A percentile compares a stretch with the other conserved stretches of the same genome.
Conservation (phyloP, 2,888 invertebrate genomes). For the Hemithea aestivaria region DNA sequence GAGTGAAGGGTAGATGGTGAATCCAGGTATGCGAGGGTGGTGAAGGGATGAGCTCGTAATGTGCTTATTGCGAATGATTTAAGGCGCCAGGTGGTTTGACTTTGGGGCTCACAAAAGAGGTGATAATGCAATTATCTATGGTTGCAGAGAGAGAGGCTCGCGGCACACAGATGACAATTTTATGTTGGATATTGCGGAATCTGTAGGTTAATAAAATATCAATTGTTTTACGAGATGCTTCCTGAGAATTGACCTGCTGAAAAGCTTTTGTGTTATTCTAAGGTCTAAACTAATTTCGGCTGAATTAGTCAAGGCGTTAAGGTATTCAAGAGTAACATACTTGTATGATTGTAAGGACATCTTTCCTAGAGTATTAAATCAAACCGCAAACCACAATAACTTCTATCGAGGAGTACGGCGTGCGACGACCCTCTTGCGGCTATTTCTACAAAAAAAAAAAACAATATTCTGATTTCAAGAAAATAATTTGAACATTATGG, state of each 20-base stretch:
- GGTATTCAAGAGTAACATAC: too few relatives aligned
- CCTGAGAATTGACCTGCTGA: too few relatives aligned
- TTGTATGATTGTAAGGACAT: too few relatives aligned
- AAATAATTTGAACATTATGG: conserved; percentile 14
- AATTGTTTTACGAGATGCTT: too few relatives aligned
- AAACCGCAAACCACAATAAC: too few relatives aligned
- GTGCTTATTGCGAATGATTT: conserved; percentile 51
- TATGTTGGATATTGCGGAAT: too few relatives aligned
- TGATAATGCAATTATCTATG: conserved; percentile 37
- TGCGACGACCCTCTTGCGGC: conserved; percentile 52
- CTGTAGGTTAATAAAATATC: too few relatives aligned
- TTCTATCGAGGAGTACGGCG: conserved; percentile 56
- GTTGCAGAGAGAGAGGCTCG: conserved; percentile 25
- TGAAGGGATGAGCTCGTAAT: conserved; percentile 58
- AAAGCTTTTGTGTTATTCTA: too few relatives aligned
- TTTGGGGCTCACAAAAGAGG: conserved; percentile 26
- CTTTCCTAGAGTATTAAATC: too few relatives aligned
- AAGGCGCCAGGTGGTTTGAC: conserved; percentile 55
- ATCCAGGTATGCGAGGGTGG: conserved; percentile 50
- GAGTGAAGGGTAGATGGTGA: conserved; percentile 43
- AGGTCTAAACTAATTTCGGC: too few relatives aligned
- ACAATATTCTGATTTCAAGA: conserved; percentile 3
- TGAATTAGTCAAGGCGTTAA: too few relatives aligned
- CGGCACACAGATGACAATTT: not conserved
- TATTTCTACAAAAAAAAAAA: conserved; percentile 17